phyloP scores from a whole-genome alignment of 2,888 invertebrate species.

The Lathronympha strigana region DNA sequence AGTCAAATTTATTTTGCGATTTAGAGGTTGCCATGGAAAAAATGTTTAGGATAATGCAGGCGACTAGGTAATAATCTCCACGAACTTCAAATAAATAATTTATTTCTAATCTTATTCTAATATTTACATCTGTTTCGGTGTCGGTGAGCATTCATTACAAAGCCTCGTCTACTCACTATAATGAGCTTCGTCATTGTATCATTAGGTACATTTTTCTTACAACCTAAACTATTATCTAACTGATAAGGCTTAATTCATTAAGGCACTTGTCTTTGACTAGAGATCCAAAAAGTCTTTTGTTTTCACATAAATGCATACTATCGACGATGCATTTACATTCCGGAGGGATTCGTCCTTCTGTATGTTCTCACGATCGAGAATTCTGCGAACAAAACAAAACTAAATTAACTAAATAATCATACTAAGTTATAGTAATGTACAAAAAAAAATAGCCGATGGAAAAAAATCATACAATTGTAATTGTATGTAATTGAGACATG shows the following conservation, averaged over 20 bases:
- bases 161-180: conserved; percentile 53
- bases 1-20: too few species aligned
- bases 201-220: conserved; percentile 25
- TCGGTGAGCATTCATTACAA: conserved; percentile 57
- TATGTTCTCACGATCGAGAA: conserved; percentile 46
- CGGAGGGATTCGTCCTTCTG: conserved; percentile 76
- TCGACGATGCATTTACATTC: conserved; percentile 61
- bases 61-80: conserved; percentile 25
- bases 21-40: too few species aligned
- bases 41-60: too few species aligned
- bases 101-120: conserved; percentile 61
- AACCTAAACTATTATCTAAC: conserved; percentile 44
- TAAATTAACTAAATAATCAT: conserved; percentile 39
- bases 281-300: conserved; percentile 79
- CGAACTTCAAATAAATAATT: conserved; percentile 71
- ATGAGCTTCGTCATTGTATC: conserved; percentile 30
- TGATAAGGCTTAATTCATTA: conserved; percentile 57
- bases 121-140: conserved; percentile 44
- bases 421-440: neutral
- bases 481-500: too few species aligned
- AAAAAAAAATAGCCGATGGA: neutral
- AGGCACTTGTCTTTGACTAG: conserved; percentile 83
- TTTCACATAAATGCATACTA: conserved; percentile 67
- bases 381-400: conserved; percentile 70
- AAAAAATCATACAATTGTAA: neutral